Percentiles rank a stretch among this genome's conserved stretches.
Conservation (phyloP, 1,140 invertebrate genomes). For the Calephelis nemesis region DNA sequence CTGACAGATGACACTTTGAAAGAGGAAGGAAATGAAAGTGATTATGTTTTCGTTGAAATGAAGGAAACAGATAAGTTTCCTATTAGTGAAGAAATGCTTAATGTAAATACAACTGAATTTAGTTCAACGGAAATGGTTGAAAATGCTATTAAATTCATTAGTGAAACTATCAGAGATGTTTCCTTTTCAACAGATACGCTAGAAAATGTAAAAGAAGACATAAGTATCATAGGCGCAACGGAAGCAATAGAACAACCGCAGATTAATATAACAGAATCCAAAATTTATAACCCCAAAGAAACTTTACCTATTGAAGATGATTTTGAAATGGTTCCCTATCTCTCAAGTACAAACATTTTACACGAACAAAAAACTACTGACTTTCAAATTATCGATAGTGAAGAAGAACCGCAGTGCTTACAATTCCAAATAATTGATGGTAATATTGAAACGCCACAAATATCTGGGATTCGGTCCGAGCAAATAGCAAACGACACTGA, state of each 20-base stretch:
- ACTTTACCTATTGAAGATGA: conserved; percentile 28
- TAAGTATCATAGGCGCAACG: not conserved
- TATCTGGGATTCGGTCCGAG: too few species aligned
- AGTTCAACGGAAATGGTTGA: conserved; percentile 35
- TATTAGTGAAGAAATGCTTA: not conserved
- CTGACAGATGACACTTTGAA: not conserved
- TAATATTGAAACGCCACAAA: not conserved
- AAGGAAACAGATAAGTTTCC: conserved; percentile 8
- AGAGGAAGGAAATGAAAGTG: conserved; percentile 26
- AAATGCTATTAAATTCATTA: conserved; percentile 37
- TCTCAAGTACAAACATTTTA: not conserved
- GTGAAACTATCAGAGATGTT: conserved; percentile 32
- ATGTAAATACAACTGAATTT: conserved; percentile 20
- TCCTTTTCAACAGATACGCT: not conserved
- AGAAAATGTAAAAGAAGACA: conserved; percentile 12
- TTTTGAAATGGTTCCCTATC: conserved; percentile 34
- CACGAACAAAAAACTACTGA: not conserved
- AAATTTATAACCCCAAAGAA: not conserved
- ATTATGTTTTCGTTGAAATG: conserved; percentile 33
- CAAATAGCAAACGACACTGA: not conserved
- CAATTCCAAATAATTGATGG: not conserved
- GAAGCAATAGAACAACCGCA: not conserved
- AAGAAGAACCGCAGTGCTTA: not conserved
- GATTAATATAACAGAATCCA: not conserved
- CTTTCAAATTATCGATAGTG: not conserved